Percentiles rank a stretch among this genome's conserved stretches.
Evolutionary conservation across 1,140 invertebrate genomes (phyloP).

Genomic region (Bactericera cockerelli): DNA sequence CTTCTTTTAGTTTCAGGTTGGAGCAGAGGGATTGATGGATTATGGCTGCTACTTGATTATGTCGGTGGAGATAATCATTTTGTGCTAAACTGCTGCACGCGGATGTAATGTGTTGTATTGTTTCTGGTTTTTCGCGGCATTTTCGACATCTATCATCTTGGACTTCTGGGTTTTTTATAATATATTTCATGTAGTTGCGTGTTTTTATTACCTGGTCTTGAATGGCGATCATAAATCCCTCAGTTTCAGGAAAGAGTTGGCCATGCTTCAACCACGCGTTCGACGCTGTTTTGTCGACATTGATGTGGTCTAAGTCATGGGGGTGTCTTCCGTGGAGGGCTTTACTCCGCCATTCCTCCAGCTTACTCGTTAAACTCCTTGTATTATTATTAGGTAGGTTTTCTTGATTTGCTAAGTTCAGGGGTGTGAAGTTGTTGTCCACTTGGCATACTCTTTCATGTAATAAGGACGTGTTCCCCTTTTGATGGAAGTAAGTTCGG

Average conservation of each 20-base stretch:
- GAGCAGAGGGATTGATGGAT: too few relatives aligned
- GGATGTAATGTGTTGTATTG: neutral
- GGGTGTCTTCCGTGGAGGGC: conserved; percentile 18
- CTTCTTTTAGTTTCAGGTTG: neutral
- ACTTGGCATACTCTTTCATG: neutral
- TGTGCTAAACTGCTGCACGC: neutral
- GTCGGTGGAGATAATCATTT: neutral
- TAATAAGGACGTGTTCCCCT: neutral
- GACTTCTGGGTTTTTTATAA: conserved; percentile 20
- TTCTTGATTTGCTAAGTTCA: neutral
- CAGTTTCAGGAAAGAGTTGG: conserved; percentile 18
- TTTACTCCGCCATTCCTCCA: conserved; percentile 20
- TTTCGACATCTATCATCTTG: neutral
- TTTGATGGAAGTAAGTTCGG: neutral
- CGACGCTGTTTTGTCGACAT: conserved; percentile 19
- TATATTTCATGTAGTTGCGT: conserved; percentile 21
- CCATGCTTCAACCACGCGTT: conserved; percentile 22
- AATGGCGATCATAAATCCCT: conserved; percentile 23
- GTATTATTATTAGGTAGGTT: neutral
- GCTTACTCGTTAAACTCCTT: neutral
- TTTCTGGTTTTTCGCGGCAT: neutral
- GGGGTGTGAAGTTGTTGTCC: neutral
- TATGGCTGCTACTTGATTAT: neutral
- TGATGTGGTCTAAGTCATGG: conserved; percentile 18
- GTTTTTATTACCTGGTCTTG: conserved; percentile 25